phyloP scores from a whole-genome alignment of 2,888 invertebrate genomes.

The Ryuthela nishihirai region DNA sequence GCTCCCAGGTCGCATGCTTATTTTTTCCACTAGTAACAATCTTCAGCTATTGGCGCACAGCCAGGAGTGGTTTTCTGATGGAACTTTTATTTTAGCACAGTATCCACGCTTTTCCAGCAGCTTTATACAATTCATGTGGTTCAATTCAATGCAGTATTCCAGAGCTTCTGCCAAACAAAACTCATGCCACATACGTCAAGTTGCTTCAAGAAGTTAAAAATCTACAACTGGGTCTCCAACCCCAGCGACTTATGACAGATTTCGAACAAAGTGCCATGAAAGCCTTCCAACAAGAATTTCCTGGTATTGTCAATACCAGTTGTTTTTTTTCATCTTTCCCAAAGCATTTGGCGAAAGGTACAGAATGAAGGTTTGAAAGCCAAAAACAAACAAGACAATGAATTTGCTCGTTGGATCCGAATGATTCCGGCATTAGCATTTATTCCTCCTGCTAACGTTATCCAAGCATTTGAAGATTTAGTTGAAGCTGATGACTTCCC shows the following conservation, averaged over 20 bases:
- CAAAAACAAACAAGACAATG: too few species aligned
- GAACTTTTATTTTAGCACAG: slow-evolving; percentile 3
- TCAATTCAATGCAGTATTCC: neutral
- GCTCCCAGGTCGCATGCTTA: neutral
- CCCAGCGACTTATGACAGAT: too few species aligned
- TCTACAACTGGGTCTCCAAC: slow-evolving; percentile 5
- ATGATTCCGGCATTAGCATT: too few species aligned
- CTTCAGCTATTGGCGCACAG: neutral
- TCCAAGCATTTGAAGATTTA: too few species aligned
- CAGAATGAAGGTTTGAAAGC: too few species aligned
- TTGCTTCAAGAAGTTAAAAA: slow-evolving; percentile 13
- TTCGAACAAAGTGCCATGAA: neutral
- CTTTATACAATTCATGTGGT: slow-evolving; percentile 6
- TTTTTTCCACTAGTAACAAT: slow-evolving; percentile 4
- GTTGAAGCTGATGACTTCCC: too few species aligned
- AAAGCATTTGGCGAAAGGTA: too few species aligned
- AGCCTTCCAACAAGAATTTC: neutral
- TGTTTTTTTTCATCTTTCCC: too few species aligned
- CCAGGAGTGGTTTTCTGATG: slow-evolving; percentile 7
- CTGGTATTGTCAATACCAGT: neutral
- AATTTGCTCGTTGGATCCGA: too few species aligned
- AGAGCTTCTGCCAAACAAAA: slow-evolving; percentile 5
- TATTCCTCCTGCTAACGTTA: too few species aligned
- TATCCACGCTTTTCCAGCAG: neutral
- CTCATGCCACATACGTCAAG: neutral